phyloP scores from a whole-genome alignment of 2,797 vertebrate species.

The Halcyon badia region DNA sequence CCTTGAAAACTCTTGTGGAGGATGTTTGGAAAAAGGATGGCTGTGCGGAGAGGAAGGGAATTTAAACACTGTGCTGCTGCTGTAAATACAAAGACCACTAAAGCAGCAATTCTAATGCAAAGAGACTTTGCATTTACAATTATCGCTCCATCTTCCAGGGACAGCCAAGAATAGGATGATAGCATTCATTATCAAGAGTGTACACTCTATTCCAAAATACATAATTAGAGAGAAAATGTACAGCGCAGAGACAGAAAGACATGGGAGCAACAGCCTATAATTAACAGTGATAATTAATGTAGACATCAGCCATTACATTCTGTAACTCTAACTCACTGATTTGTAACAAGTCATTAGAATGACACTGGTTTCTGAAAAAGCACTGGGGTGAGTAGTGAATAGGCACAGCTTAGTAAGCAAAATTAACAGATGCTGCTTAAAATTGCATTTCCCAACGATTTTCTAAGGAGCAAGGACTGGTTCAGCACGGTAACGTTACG shows the following conservation, averaged over 20 bases:
- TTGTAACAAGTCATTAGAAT: conserved; percentile 6
- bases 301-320: background rate
- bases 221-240: conserved; percentile 32
- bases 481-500: conserved; percentile 63
- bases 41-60: background rate
- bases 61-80: background rate
- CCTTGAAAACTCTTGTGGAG: background rate
- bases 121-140: background rate
- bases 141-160: background rate
- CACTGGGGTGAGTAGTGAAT: background rate
- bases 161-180: background rate
- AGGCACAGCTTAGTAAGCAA: conserved; percentile 40
- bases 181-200: background rate
- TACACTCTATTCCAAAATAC: conserved; percentile 6
- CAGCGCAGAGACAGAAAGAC: conserved; percentile 7
- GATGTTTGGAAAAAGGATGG: background rate
- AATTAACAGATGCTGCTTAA: conserved; percentile 71
- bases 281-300: conserved; percentile 24
- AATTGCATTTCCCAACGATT: background rate
- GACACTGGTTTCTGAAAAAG: background rate
- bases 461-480: conserved; percentile 46
- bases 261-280: conserved; percentile 21
- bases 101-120: conserved; percentile 11
- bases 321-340: background rate
- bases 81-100: background rate